Evolutionary conservation across 92 coral and sea anemone genomes (phyloP).

Genomic region (Heteractis magnifica): DNA sequence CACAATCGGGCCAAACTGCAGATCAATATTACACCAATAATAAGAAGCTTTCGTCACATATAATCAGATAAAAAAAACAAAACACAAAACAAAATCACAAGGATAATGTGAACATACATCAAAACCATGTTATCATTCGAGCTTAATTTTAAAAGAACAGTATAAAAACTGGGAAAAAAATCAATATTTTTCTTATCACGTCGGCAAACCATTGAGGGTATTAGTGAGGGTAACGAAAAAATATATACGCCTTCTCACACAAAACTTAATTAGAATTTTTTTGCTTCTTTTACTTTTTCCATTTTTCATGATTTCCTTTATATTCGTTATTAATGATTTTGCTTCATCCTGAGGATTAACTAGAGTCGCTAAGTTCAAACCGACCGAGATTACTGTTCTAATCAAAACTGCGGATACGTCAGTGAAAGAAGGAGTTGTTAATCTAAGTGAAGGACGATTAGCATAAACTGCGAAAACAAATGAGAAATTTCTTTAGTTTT

Average conservation of each 20-base stretch:
- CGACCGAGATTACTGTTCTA: background rate
- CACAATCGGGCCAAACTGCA: background rate
- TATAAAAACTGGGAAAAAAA: background rate
- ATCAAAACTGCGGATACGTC: background rate
- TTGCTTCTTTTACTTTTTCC: background rate
- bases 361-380: background rate
- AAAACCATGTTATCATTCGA: background rate
- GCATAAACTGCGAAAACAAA: constrained; percentile 8
- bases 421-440: background rate
- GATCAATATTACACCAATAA: background rate
- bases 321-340: background rate
- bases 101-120: background rate
- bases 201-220: background rate
- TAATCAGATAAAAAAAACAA: background rate
- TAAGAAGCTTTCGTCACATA: background rate
- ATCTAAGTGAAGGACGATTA: background rate
- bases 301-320: background rate
- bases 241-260: background rate
- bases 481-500: background rate
- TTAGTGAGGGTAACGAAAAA: background rate
- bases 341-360: background rate
- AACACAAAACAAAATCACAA: background rate
- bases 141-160: background rate
- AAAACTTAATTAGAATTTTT: background rate
- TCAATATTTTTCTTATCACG: background rate